Percentiles rank a stretch among this genome's conserved stretches.
Evolutionary conservation across 2,113 vertebrate genomes (phyloP).

Genomic region (Zeus faber): DNA sequence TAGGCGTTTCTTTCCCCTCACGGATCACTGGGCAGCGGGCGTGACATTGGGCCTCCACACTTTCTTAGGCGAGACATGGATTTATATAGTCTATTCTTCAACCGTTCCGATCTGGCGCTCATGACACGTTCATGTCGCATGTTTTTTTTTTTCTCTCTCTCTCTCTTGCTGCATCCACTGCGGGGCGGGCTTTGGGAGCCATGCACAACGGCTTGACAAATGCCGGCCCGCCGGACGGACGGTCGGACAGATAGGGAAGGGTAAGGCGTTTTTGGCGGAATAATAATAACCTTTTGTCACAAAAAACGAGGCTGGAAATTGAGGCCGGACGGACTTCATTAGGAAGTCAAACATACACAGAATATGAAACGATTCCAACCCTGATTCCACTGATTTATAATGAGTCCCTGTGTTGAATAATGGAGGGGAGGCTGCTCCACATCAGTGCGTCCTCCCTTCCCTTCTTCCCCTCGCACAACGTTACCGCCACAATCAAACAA

Average conservation of each 20-base stretch:
- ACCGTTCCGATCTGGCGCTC: not conserved
- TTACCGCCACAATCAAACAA: conserved; percentile 40
- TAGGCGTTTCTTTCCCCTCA: too few relatives aligned
- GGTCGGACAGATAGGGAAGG: too few relatives aligned
- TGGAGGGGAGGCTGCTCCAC: conserved; percentile 20
- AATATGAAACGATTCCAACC: conserved; percentile 48
- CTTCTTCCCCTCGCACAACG: not conserved
- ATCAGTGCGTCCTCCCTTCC: not conserved
- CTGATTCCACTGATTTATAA: conserved; percentile 49
- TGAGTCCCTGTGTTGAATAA: conserved; percentile 57
- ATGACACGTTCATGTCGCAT: conserved; percentile 15
- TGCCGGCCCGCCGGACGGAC: too few relatives aligned
- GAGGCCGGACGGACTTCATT: conserved; percentile 39
- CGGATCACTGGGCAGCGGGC: too few relatives aligned
- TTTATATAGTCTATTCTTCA: not conserved
- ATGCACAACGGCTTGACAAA: too few relatives aligned
- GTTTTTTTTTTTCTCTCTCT: too few relatives aligned
- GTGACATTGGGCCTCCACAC: not conserved
- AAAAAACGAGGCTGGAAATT: conserved; percentile 28
- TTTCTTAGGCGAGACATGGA: not conserved
- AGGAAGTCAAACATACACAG: conserved; percentile 36
- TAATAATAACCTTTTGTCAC: conserved; percentile 28
- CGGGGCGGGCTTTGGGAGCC: too few relatives aligned
- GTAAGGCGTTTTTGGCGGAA: too few relatives aligned
- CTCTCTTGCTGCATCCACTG: too few relatives aligned